Conservation (phyloP, 2,888 invertebrate genomes). For the Calameuta pallipes region DNA sequence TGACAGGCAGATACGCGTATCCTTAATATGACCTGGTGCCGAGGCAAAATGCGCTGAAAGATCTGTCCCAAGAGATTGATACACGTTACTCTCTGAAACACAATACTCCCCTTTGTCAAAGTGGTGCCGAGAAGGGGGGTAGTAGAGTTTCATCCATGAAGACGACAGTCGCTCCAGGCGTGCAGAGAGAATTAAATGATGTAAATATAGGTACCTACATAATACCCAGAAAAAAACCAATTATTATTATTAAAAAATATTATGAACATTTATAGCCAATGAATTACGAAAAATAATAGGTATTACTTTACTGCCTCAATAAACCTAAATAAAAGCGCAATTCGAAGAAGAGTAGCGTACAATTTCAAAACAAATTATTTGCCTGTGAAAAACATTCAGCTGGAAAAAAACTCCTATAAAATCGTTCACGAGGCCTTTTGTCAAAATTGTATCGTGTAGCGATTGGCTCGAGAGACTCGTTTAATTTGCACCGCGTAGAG, state of each 20-base stretch:
- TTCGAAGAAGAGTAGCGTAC: not conserved
- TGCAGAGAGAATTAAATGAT: not conserved
- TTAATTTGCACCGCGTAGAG: slow-evolving; percentile 33
- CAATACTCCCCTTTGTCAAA: slow-evolving; percentile 1
- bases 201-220: not conserved
- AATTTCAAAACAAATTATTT: not conserved
- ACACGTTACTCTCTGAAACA: not conserved
- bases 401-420: not conserved
- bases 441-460: not conserved
- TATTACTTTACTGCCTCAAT: not conserved
- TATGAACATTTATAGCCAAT: not conserved
- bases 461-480: not conserved
- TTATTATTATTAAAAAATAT: not conserved
- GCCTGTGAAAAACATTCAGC: not conserved
- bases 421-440: not conserved
- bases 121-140: not conserved
- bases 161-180: not conserved
- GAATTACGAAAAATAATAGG: not conserved
- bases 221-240: not conserved
- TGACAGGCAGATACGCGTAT: not conserved
- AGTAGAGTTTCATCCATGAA: not conserved
- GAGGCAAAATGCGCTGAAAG: not conserved
- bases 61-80: slow-evolving; percentile 4
- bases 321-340: not conserved
- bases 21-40: not conserved